These are phyloP conservation scores for Linepithema humile DNA, from an alignment of 1,140 invertebrate genomes.

Conservation along the genomic window DNA sequence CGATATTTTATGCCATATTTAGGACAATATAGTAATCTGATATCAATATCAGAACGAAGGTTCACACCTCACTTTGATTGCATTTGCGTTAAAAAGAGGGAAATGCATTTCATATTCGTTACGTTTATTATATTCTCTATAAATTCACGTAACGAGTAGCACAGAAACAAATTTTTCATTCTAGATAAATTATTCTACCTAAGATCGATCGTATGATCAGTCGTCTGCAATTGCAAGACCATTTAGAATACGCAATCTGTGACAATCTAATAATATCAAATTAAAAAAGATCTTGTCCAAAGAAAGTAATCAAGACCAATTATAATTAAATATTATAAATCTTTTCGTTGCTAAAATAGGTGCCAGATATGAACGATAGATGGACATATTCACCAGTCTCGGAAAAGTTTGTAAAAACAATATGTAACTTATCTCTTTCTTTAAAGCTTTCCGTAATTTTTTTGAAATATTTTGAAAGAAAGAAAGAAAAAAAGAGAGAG, in stretches of 20 bases:
- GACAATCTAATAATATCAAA: constrained; percentile 34
- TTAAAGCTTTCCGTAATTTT: no score
- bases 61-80: constrained; percentile 37
- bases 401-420: neutral
- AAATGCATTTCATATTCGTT: constrained; percentile 43
- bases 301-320: constrained; percentile 66
- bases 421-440: no score
- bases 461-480: no score
- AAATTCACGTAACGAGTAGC: neutral
- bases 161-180: constrained; percentile 17
- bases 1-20: neutral
- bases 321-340: constrained; percentile 53
- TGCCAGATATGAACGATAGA: constrained; percentile 59
- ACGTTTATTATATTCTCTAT: neutral
- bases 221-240: neutral
- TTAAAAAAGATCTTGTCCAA: constrained; percentile 46
- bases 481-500: no score
- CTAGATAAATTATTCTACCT: constrained; percentile 40
- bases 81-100: constrained; percentile 10
- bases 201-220: neutral
- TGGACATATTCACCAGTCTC: constrained; percentile 40
- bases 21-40: neutral
- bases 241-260: constrained; percentile 37
- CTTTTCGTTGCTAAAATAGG: constrained; percentile 37
- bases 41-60: constrained; percentile 51